Base-by-base conservation (phyloP, 1,140 invertebrate genomes). In the Sinella curviseta region DNA sequence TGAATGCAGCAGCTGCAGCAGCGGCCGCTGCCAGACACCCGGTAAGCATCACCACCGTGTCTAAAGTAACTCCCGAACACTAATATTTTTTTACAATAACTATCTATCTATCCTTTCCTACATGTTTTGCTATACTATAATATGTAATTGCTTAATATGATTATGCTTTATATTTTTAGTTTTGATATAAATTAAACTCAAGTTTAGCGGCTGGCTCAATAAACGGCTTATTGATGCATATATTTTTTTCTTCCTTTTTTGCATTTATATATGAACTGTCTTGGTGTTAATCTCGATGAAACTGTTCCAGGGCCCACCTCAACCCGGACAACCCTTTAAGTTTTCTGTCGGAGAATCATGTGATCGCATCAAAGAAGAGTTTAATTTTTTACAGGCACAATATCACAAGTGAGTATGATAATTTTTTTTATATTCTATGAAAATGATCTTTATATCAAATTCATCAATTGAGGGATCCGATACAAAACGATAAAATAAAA, bases 331-430 rank as follows among this genome's bases (percentile, higher is more conserved):
- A 89, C 89, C 89, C 34, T 94, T 98, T 86, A 98, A 98, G 88
- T 98, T 98, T 89, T 97, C 96, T 80, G 94, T 99, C 85, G 93
- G 94, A 65, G 97, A 98, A 88, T 97, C 95, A 84, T 95, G 97
- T 89, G 97, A 99, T 88, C 91, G 97, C 85, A 98, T 99, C 86
- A 99, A 99, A 90, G 97, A 99, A 88, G 97, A 99, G 90, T 98
- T 98, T 88, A 97, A 96, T 89, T 98, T 98, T 89, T 91, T 99
- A 81, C 97, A 99, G 89, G 95, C 95, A 82, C 97, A 99, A 90
- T 97, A 97, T 90, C 97, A 99, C 89, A 97, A 95, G 96, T 98
- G 89, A 95, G 94, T 94, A 48, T 48, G 39, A 48, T 48, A 48
- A 48, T 8, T 8, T 74, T 70, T 79, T 74, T 78, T 78, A 81